Evolutionary conservation across 2,797 vertebrate species (phyloP).

Genomic region (Pagetopsis macropterus): DNA sequence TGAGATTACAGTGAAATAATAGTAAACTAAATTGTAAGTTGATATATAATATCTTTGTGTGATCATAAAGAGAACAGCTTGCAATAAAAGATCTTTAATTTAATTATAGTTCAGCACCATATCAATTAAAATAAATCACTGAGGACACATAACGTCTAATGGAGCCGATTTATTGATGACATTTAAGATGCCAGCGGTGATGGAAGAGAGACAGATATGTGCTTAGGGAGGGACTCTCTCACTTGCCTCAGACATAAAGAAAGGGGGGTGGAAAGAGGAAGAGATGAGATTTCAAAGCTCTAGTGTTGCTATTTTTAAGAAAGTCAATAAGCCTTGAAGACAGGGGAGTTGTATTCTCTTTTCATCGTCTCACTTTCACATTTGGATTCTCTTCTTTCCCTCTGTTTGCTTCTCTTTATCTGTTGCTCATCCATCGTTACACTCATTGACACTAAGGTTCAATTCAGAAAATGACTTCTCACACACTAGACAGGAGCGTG

Average conservation of each 20-base stretch:
- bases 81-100: neutral
- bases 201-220: neutral
- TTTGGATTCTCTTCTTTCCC: conserved; percentile 27
- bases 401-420: conserved; percentile 23
- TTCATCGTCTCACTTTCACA: conserved; percentile 2
- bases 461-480: neutral
- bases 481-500: neutral
- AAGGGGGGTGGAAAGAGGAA: conserved; percentile 7
- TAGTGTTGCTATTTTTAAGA: conserved; percentile 59
- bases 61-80: neutral
- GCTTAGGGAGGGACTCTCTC: neutral
- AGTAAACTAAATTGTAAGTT: neutral
- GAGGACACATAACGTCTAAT: neutral
- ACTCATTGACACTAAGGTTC: neutral
- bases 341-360: conserved; percentile 2
- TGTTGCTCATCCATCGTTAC: conserved; percentile 24
- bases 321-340: conserved; percentile 49
- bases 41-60: neutral
- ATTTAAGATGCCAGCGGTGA: neutral
- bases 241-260: neutral
- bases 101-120: neutral
- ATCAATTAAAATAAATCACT: neutral
- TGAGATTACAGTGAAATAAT: neutral
- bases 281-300: conserved; percentile 37
- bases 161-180: neutral